Percentiles rank a stretch among this genome's conserved stretches.
These are phyloP conservation scores for Rotaria macrura DNA, from an alignment of 2,888 invertebrate species.

Conservation along the genomic window DNA sequence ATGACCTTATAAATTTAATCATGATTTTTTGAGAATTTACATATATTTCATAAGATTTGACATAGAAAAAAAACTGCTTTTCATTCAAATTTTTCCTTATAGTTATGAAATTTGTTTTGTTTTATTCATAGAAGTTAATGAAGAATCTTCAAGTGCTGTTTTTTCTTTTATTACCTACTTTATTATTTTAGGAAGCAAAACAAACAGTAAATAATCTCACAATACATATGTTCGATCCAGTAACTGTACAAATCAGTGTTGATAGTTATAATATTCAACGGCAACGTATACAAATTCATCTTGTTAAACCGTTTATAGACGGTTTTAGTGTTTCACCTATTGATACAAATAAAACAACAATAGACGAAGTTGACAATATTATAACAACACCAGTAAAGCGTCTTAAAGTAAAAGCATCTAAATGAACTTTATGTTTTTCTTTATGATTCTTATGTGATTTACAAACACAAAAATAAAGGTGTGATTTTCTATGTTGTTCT, in stretches of 20 bases:
- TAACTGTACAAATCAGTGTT: conserved; percentile 26
- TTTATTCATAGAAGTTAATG: too few species aligned
- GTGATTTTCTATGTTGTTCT: neutral
- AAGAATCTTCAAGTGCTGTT: neutral
- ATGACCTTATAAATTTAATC: too few species aligned
- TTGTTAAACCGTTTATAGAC: conserved; percentile 22
- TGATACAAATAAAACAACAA: neutral
- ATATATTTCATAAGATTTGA: too few species aligned
- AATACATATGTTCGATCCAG: conserved; percentile 25
- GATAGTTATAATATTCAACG: conserved; percentile 31
- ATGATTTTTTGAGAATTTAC: too few species aligned
- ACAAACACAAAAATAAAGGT: neutral
- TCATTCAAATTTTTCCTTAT: too few species aligned
- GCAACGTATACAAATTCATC: conserved; percentile 27
- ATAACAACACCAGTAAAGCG: neutral
- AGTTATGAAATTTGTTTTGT: too few species aligned
- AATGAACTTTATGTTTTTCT: neutral
- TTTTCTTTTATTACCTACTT: neutral
- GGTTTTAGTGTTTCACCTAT: neutral
- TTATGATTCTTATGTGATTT: neutral
- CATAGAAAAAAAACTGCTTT: too few species aligned
- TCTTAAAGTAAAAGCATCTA: neutral
- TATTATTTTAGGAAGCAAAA: conserved; percentile 21
- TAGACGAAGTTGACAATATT: neutral
- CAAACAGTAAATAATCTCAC: conserved; percentile 20